Conservation (phyloP, 2,888 invertebrate species). For the Apamea sordens region DNA sequence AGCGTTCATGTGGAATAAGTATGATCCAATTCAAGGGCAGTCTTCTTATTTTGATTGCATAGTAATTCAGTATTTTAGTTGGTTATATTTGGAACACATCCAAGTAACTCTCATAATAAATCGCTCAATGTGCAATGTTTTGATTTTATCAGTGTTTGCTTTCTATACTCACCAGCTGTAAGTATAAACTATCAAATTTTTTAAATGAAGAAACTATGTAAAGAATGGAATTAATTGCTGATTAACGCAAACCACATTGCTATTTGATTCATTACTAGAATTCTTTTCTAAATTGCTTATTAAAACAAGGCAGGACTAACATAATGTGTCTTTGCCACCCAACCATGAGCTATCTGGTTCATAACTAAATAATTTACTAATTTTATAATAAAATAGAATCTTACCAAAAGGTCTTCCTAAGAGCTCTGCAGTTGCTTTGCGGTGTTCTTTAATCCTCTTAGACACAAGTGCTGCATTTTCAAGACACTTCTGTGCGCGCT, state of each 20-base stretch:
- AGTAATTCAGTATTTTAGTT: not conserved
- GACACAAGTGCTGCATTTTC: constrained; percentile 89
- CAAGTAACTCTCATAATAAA: constrained; percentile 26
- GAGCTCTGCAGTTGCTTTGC: constrained; percentile 88
- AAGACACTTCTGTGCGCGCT: constrained; percentile 87
- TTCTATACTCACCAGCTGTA: not conserved
- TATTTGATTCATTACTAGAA: not conserved
- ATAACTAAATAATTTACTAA: not conserved
- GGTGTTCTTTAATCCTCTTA: constrained; percentile 87
- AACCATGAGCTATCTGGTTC: not conserved
- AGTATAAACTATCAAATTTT: not conserved
- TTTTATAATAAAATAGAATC: constrained; percentile 8
- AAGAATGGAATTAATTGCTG: not conserved
- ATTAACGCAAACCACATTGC: not conserved
- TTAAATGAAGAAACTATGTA: not conserved
- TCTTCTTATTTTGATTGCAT: constrained; percentile 5
- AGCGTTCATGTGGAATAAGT: not conserved
- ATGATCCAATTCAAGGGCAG: not conserved
- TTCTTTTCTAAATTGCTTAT: not conserved
- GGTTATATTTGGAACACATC: constrained; percentile 15
- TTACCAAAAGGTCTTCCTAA: constrained; percentile 86
- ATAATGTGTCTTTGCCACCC: too few relatives aligned
- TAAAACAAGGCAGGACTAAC: not conserved
- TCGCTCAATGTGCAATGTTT: constrained; percentile 4
- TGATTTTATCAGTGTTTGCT: not conserved